Evolutionary conservation across 2,888 invertebrate species (phyloP), one percentile per base, ranked within the genome.

Genomic region (Papilio gigon): DNA sequence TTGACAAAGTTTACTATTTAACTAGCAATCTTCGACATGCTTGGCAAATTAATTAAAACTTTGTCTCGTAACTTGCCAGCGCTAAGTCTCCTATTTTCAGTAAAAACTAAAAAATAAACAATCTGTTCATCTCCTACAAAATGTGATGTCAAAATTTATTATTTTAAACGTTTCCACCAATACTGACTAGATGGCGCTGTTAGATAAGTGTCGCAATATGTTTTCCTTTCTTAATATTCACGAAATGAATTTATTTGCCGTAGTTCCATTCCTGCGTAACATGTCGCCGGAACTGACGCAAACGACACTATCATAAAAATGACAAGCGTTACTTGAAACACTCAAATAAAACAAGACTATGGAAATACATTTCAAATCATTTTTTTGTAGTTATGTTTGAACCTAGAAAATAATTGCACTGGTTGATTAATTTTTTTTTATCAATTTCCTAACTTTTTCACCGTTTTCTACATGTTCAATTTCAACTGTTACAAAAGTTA

Each of bases 1-100:
- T 60, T 40, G 37, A 60, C 14, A 25, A 60, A 40, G 40, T 60
- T 60, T 37, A 60, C 40, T 60, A 40, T 60, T 40, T 60, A 60
- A 60, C 60, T 40, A 40, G 37, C 60, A 60, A 60, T 60, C 60
- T 60, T 60, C 40, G 60, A 60, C 60, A 40, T 60, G 25, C 60
- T 60, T 40, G 37, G 40, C 37, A 37, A 40, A 60, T 60, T 60
- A 60, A 60, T 60, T 60, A 60, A 60, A 60, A 60, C 60, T 60
- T 60, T 40, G 25, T 40, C 60, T 40, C 3, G 60, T 60, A 30
- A 56, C 53, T 56, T 30, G 9, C 25, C n/a, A 9, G 9, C 17
- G n/a, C 30, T 30, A 56, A 56, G 17, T 27, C 30, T 56, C 2
- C 27, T 53, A 22, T 3, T 47, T n/a, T n/a, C n/a, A 25, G 47